A percentile compares a stretch with the other conserved stretches of the same genome.
Evolutionary conservation across 1,140 invertebrate species (phyloP).

Genomic region (Brachionus rubens): DNA sequence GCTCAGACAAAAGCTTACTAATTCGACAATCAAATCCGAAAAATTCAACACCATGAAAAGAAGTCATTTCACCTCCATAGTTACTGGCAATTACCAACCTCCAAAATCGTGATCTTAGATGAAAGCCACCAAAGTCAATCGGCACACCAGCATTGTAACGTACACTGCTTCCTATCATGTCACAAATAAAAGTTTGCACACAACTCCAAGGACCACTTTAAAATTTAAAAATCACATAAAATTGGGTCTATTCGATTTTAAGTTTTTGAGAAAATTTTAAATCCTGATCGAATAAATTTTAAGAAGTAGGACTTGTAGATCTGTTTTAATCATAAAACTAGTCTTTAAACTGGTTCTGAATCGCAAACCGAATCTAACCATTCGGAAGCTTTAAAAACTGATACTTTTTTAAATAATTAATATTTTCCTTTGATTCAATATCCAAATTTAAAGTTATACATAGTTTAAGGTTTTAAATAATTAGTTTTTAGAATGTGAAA

Average conservation of each 20-base stretch:
- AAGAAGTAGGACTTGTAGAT: no score
- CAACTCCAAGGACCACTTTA: constrained; percentile 51
- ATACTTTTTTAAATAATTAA: no score
- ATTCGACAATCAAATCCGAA: constrained; percentile 51
- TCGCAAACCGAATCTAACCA: no score
- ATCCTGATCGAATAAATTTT: no score
- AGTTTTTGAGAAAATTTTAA: no score
- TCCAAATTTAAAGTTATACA: no score
- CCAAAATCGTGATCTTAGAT: constrained; percentile 49
- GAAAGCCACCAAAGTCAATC: constrained; percentile 52
- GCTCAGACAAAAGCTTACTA: constrained; percentile 47
- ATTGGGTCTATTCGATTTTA: constrained; percentile 12
- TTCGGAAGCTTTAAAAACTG: no score
- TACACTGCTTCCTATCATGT: constrained; percentile 49
- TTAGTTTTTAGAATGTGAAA: no score
- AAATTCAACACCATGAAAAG: constrained; percentile 52
- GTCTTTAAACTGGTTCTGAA: no score
- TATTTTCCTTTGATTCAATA: no score
- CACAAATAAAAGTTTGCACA: constrained; percentile 49
- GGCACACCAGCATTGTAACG: constrained; percentile 49
- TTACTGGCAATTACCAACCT: constrained; percentile 51
- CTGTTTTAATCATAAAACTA: no score
- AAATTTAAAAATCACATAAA: constrained; percentile 46
- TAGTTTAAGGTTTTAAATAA: no score
- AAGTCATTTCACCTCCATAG: constrained; percentile 50